A percentile compares a stretch with the other conserved stretches of the same genome.
phyloP scores from a whole-genome alignment of 2,888 invertebrate genomes.

The Watsonalla cultraria region DNA sequence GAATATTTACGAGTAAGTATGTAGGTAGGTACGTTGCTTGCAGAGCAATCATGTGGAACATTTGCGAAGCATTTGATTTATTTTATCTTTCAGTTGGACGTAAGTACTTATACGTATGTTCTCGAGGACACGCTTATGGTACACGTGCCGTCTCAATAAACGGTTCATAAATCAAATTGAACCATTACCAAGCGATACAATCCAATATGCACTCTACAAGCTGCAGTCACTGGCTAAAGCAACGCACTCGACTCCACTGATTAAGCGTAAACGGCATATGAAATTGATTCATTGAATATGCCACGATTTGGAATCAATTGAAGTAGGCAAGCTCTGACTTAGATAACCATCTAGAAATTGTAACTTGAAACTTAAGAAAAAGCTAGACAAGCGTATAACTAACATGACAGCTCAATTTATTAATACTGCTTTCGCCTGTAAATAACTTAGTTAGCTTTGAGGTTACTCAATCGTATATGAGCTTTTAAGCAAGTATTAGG shows the following conservation, averaged over 20 bases:
- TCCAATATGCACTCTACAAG: constrained; percentile 2
- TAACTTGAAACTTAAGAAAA: too few relatives aligned
- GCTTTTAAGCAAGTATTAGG: too few relatives aligned
- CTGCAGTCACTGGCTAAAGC: constrained; percentile 8
- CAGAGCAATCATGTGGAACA: not conserved
- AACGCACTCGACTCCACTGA: constrained; percentile 26
- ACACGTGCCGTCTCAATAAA: constrained; percentile 34
- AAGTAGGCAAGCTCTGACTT: not conserved
- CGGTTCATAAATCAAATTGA: constrained; percentile 31
- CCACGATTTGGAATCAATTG: not conserved
- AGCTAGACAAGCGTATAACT: too few relatives aligned
- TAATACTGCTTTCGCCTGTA: too few relatives aligned
- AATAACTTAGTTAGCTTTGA: too few relatives aligned
- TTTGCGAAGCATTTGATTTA: constrained; percentile 10
- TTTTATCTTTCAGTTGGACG: constrained; percentile 14
- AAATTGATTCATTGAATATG: constrained; percentile 19
- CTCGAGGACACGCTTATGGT: constrained; percentile 22
- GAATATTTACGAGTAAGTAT: too few relatives aligned
- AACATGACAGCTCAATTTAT: too few relatives aligned
- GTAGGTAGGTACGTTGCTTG: not conserved
- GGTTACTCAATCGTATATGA: too few relatives aligned
- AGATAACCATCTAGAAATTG: too few relatives aligned
- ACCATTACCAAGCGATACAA: constrained; percentile 18
- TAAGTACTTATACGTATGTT: constrained; percentile 12
- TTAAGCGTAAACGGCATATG: constrained; percentile 25